phyloP scores from a whole-genome alignment of 2,888 invertebrate species.

The Drosophila demipolita region DNA sequence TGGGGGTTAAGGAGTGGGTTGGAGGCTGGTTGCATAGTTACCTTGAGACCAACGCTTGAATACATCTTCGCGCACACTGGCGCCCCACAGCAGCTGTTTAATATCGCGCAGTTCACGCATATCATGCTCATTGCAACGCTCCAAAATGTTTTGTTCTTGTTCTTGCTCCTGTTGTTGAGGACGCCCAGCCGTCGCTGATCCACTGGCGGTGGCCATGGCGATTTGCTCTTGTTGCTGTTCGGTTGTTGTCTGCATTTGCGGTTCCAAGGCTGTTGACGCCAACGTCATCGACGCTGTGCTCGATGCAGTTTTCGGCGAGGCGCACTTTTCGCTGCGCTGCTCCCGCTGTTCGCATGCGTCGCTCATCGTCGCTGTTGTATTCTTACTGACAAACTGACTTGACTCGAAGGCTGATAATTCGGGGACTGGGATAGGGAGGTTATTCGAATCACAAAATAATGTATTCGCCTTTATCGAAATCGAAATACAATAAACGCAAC shows the following conservation, averaged over 20 bases:
- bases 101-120: conserved; percentile 89
- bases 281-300: conserved; percentile 62
- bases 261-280: conserved; percentile 68
- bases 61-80: conserved; percentile 93
- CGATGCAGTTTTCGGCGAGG: conserved; percentile 66
- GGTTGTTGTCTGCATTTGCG: conserved; percentile 37
- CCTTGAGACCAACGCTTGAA: conserved; percentile 97
- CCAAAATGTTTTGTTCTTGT: conserved; percentile 27
- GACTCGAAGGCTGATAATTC: no score
- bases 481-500: conserved; percentile 48
- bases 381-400: conserved; percentile 2
- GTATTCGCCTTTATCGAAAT: conserved; percentile 54
- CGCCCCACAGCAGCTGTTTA: conserved; percentile 93
- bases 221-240: conserved; percentile 32
- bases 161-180: conserved; percentile 23
- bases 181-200: conserved; percentile 22
- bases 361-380: conserved; percentile 48
- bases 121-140: conserved; percentile 65
- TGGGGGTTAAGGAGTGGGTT: background rate
- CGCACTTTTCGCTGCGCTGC: conserved; percentile 74
- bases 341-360: conserved; percentile 65
- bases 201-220: conserved; percentile 42
- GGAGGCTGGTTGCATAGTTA: conserved; percentile 72
- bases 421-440: conserved; percentile 5
- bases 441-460: conserved; percentile 47